Evolutionary conservation across 2,113 vertebrate species (phyloP).

Genomic region (Jaculus jaculus): DNA sequence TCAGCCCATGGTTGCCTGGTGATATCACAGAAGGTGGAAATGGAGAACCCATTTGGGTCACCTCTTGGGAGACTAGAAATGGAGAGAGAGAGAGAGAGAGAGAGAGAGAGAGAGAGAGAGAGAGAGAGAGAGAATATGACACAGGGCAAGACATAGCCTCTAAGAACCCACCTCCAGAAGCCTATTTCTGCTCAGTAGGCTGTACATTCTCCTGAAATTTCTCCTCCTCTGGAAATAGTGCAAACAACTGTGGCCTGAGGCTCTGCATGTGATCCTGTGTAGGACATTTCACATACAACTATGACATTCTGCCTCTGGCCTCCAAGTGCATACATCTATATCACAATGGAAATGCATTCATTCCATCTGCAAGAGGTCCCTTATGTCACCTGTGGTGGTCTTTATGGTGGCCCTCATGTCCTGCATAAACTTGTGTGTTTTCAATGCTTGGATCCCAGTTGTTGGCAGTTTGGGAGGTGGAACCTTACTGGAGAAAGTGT

Average conservation of each 20-base stretch:
- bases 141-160: background rate
- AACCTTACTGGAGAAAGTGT: no score
- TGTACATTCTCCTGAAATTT: background rate
- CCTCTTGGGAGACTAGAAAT: background rate
- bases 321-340: background rate
- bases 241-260: background rate
- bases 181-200: background rate
- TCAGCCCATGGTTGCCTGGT: background rate
- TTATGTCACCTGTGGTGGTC: no score
- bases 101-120: background rate
- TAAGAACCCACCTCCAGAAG: no score
- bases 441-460: no score
- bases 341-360: background rate
- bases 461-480: no score
- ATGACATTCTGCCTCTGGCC: rapidly evolving
- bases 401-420: no score
- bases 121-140: background rate
- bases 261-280: background rate
- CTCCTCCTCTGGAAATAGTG: background rate
- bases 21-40: background rate
- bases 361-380: background rate
- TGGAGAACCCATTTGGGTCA: background rate
- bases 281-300: background rate
- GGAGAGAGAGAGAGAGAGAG: background rate
- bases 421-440: no score